Percentiles rank a stretch among this genome's conserved stretches.
phyloP scores from a whole-genome alignment of 2,888 invertebrate genomes.

The Standfussiana lucernea region DNA sequence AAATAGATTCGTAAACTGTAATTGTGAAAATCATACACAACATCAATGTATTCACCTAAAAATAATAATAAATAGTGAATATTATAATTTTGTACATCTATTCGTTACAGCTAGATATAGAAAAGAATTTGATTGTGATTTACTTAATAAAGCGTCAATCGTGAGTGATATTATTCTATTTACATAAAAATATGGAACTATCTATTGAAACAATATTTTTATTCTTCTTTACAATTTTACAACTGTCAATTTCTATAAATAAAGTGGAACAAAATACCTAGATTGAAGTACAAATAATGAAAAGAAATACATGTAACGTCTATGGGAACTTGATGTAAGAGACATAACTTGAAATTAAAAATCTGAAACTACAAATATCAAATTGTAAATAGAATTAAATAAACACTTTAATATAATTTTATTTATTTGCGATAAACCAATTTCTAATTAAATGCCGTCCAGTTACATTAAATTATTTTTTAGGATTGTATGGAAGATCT shows the following conservation, averaged over 20 bases:
- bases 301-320: neutral
- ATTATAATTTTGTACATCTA: constrained; percentile 61
- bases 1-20: constrained; percentile 1
- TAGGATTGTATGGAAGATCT: neutral
- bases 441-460: constrained; percentile 2
- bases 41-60: constrained; percentile 34
- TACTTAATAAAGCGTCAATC: constrained; percentile 75
- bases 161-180: constrained; percentile 73
- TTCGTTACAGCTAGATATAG: constrained; percentile 61
- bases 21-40: neutral
- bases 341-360: neutral
- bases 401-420: constrained; percentile 6
- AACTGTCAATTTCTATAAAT: neutral
- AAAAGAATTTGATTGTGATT: constrained; percentile 73
- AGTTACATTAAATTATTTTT: neutral
- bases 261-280: neutral
- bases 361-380: neutral
- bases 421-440: neutral
- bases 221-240: constrained; percentile 36
- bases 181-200: constrained; percentile 62
- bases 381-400: constrained; percentile 23
- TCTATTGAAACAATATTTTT: constrained; percentile 49
- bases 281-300: neutral
- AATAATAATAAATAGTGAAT: constrained; percentile 45
- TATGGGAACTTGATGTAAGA: neutral